A percentile compares a stretch with the other conserved stretches of the same genome.
These are phyloP conservation scores for Drosophila mimica DNA, from an alignment of 2,888 invertebrate genomes.

Conservation along the genomic window DNA sequence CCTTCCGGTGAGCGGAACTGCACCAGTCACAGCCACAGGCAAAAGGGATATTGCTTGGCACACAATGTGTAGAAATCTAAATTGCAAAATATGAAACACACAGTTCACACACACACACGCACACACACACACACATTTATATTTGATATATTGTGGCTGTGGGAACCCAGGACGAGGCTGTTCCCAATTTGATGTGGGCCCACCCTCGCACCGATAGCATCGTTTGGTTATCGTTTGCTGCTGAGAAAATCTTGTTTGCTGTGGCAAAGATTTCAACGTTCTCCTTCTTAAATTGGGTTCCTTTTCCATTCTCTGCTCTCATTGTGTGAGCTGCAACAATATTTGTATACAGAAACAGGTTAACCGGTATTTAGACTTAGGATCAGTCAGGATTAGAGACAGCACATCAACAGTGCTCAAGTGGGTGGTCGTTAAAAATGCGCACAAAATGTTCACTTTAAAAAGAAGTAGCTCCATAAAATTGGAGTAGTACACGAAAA, in stretches of 20 bases:
- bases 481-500: slow-evolving; percentile 24
- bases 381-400: slow-evolving; percentile 67
- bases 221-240: slow-evolving; percentile 42
- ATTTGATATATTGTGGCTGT: slow-evolving; percentile 34
- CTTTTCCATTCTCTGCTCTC: slow-evolving; percentile 2
- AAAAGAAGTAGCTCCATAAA: slow-evolving; percentile 1
- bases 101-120: slow-evolving; percentile 15
- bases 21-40: slow-evolving; percentile 29
- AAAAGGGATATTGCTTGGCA: slow-evolving; percentile 59
- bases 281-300: slow-evolving; percentile 2
- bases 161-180: slow-evolving; percentile 59
- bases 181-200: slow-evolving; percentile 75
- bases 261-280: slow-evolving; percentile 55
- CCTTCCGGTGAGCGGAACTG: slow-evolving; percentile 75
- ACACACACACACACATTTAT: slow-evolving; percentile 7
- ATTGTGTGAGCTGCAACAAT: slow-evolving; percentile 46
- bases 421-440: slow-evolving; percentile 62
- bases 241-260: slow-evolving; percentile 75
- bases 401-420: slow-evolving; percentile 31
- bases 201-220: slow-evolving; percentile 77
- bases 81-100: slow-evolving; percentile 76
- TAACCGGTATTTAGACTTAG: slow-evolving; percentile 72
- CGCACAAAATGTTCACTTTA: not conserved
- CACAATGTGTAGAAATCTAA: slow-evolving; percentile 71
- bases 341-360: slow-evolving; percentile 64